phyloP scores from a whole-genome alignment of 2,113 vertebrate genomes.

The Ctenodactylus gundi region DNA sequence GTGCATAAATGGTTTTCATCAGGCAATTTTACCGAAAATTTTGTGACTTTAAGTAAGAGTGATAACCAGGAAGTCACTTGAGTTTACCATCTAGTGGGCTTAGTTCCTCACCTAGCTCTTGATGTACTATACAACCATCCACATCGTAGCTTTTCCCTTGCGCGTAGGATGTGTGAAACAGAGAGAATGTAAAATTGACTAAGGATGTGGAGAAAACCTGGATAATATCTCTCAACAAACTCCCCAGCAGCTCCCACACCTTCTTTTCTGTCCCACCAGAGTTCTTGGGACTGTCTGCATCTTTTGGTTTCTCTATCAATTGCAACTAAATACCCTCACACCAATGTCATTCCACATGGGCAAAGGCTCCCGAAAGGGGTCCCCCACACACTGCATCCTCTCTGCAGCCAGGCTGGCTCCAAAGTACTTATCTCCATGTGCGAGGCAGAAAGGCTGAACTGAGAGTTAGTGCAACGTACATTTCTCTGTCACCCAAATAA shows the following conservation, averaged over 20 bases:
- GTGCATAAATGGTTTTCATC: conserved; percentile 10
- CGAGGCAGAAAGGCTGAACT: rapidly evolving
- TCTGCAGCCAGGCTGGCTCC: neutral
- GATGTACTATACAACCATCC: rapidly evolving
- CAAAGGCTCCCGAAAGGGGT: neutral
- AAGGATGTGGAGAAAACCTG: neutral
- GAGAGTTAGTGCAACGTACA: rapidly evolving
- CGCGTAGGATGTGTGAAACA: rapidly evolving
- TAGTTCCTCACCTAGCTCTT: too few relatives aligned
- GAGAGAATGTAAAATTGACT: neutral
- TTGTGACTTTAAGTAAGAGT: neutral
- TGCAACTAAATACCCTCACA: neutral
- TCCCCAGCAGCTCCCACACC: rapidly evolving
- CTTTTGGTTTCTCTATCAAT: neutral
- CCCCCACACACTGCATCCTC: too few relatives aligned
- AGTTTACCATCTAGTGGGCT: too few relatives aligned
- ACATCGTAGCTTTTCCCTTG: neutral
- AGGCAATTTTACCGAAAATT: neutral
- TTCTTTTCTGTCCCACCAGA: too few relatives aligned
- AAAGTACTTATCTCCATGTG: rapidly evolving
- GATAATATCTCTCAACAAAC: neutral
- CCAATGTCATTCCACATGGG: rapidly evolving
- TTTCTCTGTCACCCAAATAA: rapidly evolving
- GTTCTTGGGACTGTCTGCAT: neutral
- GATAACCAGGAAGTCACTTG: neutral